A percentile compares a stretch with the other conserved stretches of the same genome.
These are phyloP conservation scores for Diadegma fenestrale DNA, from an alignment of 2,888 invertebrate species.

Conservation along the genomic window DNA sequence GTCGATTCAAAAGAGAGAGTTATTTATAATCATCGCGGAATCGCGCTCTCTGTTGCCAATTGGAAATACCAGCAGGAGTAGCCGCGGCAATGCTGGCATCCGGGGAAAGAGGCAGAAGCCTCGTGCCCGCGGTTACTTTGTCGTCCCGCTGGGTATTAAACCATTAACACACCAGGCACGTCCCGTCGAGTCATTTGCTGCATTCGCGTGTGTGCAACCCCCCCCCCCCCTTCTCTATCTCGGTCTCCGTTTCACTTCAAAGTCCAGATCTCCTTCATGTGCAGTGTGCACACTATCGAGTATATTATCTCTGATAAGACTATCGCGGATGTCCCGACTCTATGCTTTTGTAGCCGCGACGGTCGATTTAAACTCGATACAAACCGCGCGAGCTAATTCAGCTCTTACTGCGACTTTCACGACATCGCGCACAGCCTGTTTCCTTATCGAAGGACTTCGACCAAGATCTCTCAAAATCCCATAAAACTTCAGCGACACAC, in stretches of 20 bases:
- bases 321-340: slow-evolving; percentile 41
- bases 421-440: slow-evolving; percentile 11
- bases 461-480: slow-evolving; percentile 24
- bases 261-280: slow-evolving; percentile 50
- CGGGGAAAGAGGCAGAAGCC: slow-evolving; percentile 40
- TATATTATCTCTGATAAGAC: slow-evolving; percentile 53
- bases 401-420: slow-evolving; percentile 27
- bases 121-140: slow-evolving; percentile 69
- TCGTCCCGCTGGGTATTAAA: slow-evolving; percentile 70
- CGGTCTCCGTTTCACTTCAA: slow-evolving; percentile 18
- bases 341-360: slow-evolving; percentile 39
- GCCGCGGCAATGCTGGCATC: slow-evolving; percentile 11
- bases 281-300: slow-evolving; percentile 2
- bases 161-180: slow-evolving; percentile 69
- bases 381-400: slow-evolving; percentile 49
- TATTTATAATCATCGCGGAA: slow-evolving; percentile 58
- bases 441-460: slow-evolving; percentile 28
- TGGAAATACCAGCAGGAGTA: slow-evolving; percentile 38
- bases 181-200: slow-evolving; percentile 78
- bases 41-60: slow-evolving; percentile 30
- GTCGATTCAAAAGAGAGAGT: slow-evolving; percentile 47
- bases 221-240: slow-evolving; percentile 17
- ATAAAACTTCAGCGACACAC: slow-evolving; percentile 10
- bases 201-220: slow-evolving; percentile 71
- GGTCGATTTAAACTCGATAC: slow-evolving; percentile 61